Percentiles rank a stretch among this genome's conserved stretches.
Evolutionary conservation across 2,797 vertebrate species (phyloP).

Genomic region (Manis pentadactyla): DNA sequence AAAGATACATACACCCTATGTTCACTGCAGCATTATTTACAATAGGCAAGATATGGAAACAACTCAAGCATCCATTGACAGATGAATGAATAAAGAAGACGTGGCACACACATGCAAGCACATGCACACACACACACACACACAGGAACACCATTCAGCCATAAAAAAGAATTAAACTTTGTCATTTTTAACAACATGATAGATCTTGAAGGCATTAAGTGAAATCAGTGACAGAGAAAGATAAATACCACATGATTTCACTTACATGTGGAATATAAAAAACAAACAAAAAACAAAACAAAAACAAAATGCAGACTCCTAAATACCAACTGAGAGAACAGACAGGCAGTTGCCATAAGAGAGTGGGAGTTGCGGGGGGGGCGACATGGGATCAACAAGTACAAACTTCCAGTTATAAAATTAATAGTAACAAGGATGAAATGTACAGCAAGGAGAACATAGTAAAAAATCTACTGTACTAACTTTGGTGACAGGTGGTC

Average conservation of each 20-base stretch:
- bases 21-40: background rate
- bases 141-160: background rate
- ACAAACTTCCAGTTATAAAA: background rate
- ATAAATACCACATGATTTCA: background rate
- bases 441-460: background rate
- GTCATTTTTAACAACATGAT: background rate
- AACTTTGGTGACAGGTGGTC: background rate
- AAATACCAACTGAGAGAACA: background rate
- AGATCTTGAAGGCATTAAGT: background rate
- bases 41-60: background rate
- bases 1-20: background rate
- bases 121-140: background rate
- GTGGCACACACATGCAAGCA: background rate
- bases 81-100: background rate
- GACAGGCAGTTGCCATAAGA: background rate
- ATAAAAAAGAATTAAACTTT: background rate
- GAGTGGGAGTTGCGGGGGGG: background rate
- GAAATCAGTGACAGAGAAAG: background rate
- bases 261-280: background rate
- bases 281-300: background rate
- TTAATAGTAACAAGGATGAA: background rate
- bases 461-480: background rate
- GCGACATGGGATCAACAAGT: background rate
- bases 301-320: background rate
- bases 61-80: background rate